Conservation (phyloP, 2,113 vertebrate species). For the Sclerurus mexicanus region DNA sequence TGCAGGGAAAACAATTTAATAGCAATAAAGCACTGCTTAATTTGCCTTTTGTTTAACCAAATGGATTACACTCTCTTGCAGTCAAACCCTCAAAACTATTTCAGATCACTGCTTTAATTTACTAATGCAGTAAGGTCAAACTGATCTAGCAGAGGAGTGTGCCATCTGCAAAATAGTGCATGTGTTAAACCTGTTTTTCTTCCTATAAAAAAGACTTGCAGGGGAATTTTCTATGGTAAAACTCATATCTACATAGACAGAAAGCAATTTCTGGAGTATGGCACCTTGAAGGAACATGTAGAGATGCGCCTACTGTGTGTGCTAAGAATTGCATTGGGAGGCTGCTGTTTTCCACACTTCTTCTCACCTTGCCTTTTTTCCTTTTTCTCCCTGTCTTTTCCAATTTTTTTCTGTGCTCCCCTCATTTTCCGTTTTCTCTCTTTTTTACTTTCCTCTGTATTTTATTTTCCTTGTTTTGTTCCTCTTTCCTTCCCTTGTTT, state of each 20-base stretch:
- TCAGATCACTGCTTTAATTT: background rate
- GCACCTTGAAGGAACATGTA: background rate
- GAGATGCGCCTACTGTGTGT: background rate
- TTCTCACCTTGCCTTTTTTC: background rate
- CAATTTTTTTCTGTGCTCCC: too few species aligned
- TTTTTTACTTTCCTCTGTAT: background rate
- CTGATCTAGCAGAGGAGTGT: background rate
- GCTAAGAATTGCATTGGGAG: background rate
- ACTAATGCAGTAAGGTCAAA: background rate
- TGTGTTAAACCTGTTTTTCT: background rate
- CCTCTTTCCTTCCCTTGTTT: background rate
- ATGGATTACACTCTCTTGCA: background rate
- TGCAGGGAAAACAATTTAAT: background rate
- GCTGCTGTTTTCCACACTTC: background rate
- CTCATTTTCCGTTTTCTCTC: too few species aligned
- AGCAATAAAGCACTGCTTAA: background rate
- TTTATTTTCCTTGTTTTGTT: too few species aligned
- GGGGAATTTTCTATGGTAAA: background rate
- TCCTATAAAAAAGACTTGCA: background rate
- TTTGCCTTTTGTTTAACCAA: background rate
- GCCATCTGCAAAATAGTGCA: background rate
- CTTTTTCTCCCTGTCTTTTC: background rate
- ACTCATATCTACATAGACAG: background rate
- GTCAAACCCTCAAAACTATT: background rate
- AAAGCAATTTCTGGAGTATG: background rate